These are phyloP conservation scores for Diachrysia chrysitis DNA, from an alignment of 2,888 invertebrate species.

Conservation along the genomic window DNA sequence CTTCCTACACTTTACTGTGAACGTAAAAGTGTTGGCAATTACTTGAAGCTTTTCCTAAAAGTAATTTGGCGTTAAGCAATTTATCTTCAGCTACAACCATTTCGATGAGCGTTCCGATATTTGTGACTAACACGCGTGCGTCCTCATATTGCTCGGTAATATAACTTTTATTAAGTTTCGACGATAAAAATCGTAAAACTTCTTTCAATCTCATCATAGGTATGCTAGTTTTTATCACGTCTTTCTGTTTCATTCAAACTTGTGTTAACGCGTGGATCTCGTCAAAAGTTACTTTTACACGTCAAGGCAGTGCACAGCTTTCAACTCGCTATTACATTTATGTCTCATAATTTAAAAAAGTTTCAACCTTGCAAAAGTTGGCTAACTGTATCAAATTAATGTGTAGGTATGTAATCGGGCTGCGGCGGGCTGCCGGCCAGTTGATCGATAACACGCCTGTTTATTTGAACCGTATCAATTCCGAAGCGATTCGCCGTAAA, in stretches of 20 bases:
- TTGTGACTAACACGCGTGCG: conserved; percentile 31
- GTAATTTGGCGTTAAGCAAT: conserved; percentile 51
- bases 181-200: conserved; percentile 37
- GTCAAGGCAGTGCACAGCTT: conserved; percentile 26
- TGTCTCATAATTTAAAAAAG: conserved; percentile 51
- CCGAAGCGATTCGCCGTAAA: conserved; percentile 62
- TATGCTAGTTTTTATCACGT: conserved; percentile 22
- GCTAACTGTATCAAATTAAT: conserved; percentile 59
- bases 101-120: conserved; percentile 23
- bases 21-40: conserved; percentile 52
- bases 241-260: conserved; percentile 21
- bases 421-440: conserved; percentile 45
- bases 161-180: conserved; percentile 45
- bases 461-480: conserved; percentile 74
- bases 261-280: conserved; percentile 24
- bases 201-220: conserved; percentile 21
- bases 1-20: conserved; percentile 41
- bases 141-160: conserved; percentile 39
- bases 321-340: conserved; percentile 46
- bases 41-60: conserved; percentile 54
- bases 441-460: conserved; percentile 68
- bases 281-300: conserved; percentile 26
- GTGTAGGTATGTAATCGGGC: conserved; percentile 47
- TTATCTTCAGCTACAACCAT: conserved; percentile 36
- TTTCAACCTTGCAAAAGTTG: conserved; percentile 45